phyloP scores from a whole-genome alignment of 1,140 invertebrate genomes.

The Trinorchestia longiramus region DNA sequence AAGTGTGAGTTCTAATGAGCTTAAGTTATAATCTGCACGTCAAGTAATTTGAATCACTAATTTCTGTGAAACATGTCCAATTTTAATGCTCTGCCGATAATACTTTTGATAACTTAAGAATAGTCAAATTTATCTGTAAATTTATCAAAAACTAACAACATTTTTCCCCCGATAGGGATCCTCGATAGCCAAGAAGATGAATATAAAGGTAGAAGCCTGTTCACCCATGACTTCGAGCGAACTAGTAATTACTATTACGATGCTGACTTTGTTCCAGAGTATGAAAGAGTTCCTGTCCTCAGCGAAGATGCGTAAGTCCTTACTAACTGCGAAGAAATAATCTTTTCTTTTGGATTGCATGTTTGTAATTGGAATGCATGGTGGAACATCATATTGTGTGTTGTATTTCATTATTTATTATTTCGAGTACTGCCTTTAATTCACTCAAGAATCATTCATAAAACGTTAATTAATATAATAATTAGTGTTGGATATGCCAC shows the following conservation, averaged over 20 bases:
- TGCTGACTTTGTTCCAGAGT: slow-evolving; percentile 82
- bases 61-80: not conserved
- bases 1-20: slow-evolving; percentile 75
- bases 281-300: slow-evolving; percentile 76
- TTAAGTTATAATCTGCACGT: not conserved
- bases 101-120: not conserved
- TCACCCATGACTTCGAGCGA: slow-evolving; percentile 82
- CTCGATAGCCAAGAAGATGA: slow-evolving; percentile 82
- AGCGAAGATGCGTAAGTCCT: slow-evolving; percentile 76
- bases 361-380: too few species aligned
- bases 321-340: not conserved
- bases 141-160: not conserved
- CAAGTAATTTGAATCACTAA: not conserved
- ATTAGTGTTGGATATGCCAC: too few species aligned
- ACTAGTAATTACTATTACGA: slow-evolving; percentile 86
- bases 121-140: not conserved
- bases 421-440: too few species aligned
- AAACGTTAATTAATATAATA: too few species aligned
- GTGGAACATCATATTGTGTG: too few species aligned
- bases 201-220: slow-evolving; percentile 80
- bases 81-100: not conserved
- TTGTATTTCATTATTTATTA: too few species aligned
- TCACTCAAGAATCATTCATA: too few species aligned
- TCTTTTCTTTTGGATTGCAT: not conserved
- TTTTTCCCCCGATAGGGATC: slow-evolving; percentile 74